A percentile compares a stretch with the other conserved stretches of the same genome.
phyloP scores from a whole-genome alignment of 2,113 vertebrate genomes.

The Hippolais icterina region DNA sequence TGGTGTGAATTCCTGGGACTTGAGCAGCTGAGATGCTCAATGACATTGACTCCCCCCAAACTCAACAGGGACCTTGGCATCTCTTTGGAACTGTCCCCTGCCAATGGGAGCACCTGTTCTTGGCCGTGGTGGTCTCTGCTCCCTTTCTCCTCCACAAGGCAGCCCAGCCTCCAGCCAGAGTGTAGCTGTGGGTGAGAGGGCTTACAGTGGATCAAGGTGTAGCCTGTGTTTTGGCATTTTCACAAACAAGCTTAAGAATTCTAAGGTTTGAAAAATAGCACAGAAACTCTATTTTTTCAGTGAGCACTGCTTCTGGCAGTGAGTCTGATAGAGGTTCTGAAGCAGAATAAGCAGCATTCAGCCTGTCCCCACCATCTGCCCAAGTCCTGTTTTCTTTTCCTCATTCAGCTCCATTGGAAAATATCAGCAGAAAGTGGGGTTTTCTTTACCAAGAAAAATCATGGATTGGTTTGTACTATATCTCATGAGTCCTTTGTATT shows the following conservation, averaged over 20 bases:
- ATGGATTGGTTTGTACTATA: background rate
- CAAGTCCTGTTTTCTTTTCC: constrained; percentile 7
- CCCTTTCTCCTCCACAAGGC: accelerated
- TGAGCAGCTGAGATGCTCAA: background rate
- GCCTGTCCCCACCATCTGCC: constrained; percentile 6
- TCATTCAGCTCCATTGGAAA: background rate
- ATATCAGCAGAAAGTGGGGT: constrained; percentile 13
- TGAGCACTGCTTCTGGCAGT: background rate
- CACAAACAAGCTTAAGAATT: background rate
- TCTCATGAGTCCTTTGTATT: background rate
- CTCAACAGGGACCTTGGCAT: background rate
- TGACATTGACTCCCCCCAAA: background rate
- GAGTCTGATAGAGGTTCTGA: background rate
- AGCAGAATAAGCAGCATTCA: background rate
- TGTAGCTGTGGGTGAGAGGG: background rate
- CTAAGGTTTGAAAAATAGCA: background rate
- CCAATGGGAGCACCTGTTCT: background rate
- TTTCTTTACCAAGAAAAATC: constrained; percentile 17
- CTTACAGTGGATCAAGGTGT: background rate
- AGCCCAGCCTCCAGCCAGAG: background rate
- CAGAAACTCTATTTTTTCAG: background rate
- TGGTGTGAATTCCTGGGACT: background rate
- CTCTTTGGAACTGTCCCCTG: background rate
- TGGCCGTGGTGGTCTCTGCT: background rate
- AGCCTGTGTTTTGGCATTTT: background rate